Base-by-base conservation (phyloP, 2,113 vertebrate genomes). In the Hemiprocne comata region DNA sequence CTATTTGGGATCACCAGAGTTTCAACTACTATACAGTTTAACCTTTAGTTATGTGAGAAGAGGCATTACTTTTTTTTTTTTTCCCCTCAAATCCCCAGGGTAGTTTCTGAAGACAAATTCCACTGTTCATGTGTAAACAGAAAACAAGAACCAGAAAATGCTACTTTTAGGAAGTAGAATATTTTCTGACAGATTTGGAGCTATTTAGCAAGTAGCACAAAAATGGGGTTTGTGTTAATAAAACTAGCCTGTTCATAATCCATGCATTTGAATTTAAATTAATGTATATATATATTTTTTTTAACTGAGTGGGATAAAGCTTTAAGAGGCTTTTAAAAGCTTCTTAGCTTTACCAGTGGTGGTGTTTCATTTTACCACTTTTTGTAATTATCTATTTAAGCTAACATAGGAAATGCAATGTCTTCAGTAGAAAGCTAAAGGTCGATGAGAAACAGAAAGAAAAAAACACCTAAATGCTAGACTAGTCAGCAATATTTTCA, bases 401-500 rank as follows among this genome's bases (percentile, higher is more conserved):
- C 28, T 72, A 96, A 92, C 66, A 77, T 66, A 75, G 94, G 72
- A 89, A 90, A 94, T 84, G 54, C 33, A 11, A 25, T 88, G 65
- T 29, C 87, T 79, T 42, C 34, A 85, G 90, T 34, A 51, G 74
- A 85, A 94, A 76, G 26, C 89, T 90, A 89, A 88, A 97, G 78
- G 60, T 62, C 92, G 76, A 77, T 80, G 78, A 88, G 86, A 93
- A 95, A 89, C 44, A 89, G 73, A 88, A 72, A 84, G 91, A 93
- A 89, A 84, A 84, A 81, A 85, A 33, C 64, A 80, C 44, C 67
- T 71, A 93, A 73, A 84, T 78, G 48, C 87, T 90, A 96, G 16
- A 61, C 53, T 36, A 91, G 84, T 96, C 87, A 96, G 86, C 66
- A 77, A 85, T 40, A 96, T 95, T 95, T 89, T 94, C 64, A 51